These are phyloP conservation scores for Acleris laterana DNA, from an alignment of 2,888 invertebrate genomes.

Conservation along the genomic window DNA sequence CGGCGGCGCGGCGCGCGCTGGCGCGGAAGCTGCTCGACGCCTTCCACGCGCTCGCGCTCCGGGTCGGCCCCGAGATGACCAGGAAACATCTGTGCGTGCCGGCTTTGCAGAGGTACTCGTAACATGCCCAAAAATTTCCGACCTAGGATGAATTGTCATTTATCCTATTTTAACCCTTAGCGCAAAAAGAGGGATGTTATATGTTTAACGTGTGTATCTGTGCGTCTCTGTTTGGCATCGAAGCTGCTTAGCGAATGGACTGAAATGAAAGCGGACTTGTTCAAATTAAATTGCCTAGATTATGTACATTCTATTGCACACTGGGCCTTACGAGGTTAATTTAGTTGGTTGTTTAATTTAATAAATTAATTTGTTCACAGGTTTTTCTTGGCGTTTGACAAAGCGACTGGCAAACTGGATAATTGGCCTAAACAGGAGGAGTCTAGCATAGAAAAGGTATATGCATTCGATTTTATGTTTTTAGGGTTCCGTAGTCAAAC, in stretches of 20 bases:
- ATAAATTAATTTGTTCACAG: constrained; percentile 62
- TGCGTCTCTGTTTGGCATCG: too few relatives aligned
- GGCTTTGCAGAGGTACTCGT: constrained; percentile 78
- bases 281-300: too few relatives aligned
- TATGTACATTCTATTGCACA: too few relatives aligned
- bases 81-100: constrained; percentile 89
- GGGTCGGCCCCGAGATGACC: constrained; percentile 91
- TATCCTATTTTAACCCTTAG: too few relatives aligned
- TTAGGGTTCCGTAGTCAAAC: too few relatives aligned
- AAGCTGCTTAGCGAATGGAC: too few relatives aligned
- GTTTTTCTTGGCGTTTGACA: constrained; percentile 93
- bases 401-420: constrained; percentile 84
- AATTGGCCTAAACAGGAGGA: constrained; percentile 80
- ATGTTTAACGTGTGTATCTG: too few relatives aligned
- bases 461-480: neutral
- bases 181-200: too few relatives aligned
- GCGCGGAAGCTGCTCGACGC: constrained; percentile 93
- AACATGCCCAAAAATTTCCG: too few relatives aligned
- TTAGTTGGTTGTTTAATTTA: constrained; percentile 74
- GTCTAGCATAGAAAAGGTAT: constrained; percentile 68
- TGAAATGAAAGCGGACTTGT: too few relatives aligned
- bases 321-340: too few relatives aligned
- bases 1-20: constrained; percentile 88
- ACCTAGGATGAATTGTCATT: too few relatives aligned
- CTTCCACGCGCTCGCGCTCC: constrained; percentile 90